A percentile compares a stretch with the other conserved stretches of the same genome.
Conservation (phyloP, 92 coral and sea anemone species). For the Epizoanthus fatuus region DNA sequence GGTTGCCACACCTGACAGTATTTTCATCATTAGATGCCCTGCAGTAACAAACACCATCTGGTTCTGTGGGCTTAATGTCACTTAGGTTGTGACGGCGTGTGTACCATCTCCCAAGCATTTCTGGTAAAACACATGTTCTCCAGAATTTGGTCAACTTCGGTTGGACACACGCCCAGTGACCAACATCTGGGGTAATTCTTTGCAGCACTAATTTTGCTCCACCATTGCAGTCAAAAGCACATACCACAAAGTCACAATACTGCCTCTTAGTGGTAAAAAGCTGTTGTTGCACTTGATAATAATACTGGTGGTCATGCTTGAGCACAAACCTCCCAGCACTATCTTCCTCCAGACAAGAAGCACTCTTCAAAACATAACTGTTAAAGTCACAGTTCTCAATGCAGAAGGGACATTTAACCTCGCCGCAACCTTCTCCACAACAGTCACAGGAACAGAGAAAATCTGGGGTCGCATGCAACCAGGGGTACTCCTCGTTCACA, state of each 20-base stretch:
- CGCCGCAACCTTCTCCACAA: conserved; percentile 28
- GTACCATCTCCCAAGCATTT: conserved; percentile 74
- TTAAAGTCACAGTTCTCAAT: conserved; percentile 18
- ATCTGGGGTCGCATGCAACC: conserved; percentile 65
- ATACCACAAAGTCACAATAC: conserved; percentile 75
- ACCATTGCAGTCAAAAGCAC: conserved; percentile 41
- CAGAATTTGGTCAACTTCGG: conserved; percentile 61
- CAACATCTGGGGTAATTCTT: conserved; percentile 63
- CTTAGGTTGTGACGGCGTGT: conserved; percentile 60
- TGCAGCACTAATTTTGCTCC: conserved; percentile 47
- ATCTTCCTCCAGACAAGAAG: conserved; percentile 33
- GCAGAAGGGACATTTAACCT: conserved; percentile 17
- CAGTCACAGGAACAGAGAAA: conserved; percentile 17
- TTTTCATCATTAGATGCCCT: conserved; percentile 42
- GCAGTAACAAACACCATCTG: conserved; percentile 59
- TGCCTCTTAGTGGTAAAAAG: conserved; percentile 44
- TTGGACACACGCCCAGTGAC: conserved; percentile 61
- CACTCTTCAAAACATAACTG: too few species aligned
- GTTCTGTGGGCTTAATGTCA: too few species aligned
- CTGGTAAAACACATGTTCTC: conserved; percentile 71
- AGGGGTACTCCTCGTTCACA: conserved; percentile 43
- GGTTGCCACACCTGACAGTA: conserved; percentile 61
- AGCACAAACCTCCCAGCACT: conserved; percentile 40
- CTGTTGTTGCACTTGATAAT: conserved; percentile 73
- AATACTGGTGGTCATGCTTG: conserved; percentile 61